Evolutionary conservation across 2,888 invertebrate genomes (phyloP).

Genomic region (Alloplasta piceator): DNA sequence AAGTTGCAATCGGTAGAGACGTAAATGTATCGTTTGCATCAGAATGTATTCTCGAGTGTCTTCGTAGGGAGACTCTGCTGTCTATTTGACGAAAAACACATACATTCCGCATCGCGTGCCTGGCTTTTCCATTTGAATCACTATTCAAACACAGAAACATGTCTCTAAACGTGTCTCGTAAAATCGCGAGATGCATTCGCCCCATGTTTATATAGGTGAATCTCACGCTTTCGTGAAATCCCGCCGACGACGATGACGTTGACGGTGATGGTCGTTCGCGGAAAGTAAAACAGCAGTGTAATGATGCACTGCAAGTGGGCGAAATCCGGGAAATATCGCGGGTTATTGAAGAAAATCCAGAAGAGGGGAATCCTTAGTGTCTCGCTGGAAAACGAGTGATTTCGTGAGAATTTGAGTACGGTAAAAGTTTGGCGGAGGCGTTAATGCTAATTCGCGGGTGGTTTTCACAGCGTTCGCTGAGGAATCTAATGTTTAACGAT

Average conservation of each 20-base stretch:
- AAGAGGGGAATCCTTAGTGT: no score
- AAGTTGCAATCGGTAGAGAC: no score
- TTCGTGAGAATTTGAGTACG: conserved; percentile 20
- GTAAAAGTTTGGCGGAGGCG: background rate
- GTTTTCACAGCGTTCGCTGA: background rate
- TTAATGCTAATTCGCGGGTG: background rate
- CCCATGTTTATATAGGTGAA: background rate
- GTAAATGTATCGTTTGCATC: no score
- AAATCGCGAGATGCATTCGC: conserved; percentile 8
- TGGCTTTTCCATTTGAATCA: conserved; percentile 76
- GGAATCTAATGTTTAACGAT: conserved; percentile 17
- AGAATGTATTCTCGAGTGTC: no score
- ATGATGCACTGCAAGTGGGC: conserved; percentile 58
- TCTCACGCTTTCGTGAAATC: conserved; percentile 44
- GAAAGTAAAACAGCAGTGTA: conserved; percentile 67
- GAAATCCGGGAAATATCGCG: conserved; percentile 63
- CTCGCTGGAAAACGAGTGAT: no score
- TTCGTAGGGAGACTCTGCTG: background rate
- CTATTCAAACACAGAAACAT: conserved; percentile 70
- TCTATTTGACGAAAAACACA: background rate
- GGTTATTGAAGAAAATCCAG: background rate
- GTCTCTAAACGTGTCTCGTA: background rate
- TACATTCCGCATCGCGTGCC: conserved; percentile 2
- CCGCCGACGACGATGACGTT: conserved; percentile 52
- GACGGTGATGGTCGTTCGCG: conserved; percentile 68